Conservation (phyloP, 2,113 vertebrate species). For the Morone chrysops region DNA sequence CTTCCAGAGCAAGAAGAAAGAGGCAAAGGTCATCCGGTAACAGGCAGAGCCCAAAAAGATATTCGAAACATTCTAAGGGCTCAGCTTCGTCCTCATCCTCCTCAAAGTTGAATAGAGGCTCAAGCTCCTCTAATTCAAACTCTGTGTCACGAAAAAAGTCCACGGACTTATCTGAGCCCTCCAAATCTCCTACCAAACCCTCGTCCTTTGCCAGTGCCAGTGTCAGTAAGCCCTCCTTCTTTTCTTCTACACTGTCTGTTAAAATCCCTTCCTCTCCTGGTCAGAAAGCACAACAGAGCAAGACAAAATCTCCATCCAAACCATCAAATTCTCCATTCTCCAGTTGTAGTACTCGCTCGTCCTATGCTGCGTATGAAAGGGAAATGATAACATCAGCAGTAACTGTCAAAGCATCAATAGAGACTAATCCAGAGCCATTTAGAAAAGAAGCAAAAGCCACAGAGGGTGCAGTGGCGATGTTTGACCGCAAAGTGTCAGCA, state of each 20-base stretch:
- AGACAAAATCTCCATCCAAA: slow-evolving; percentile 10
- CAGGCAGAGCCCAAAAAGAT: slow-evolving; percentile 12
- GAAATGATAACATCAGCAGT: neutral
- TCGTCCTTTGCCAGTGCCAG: neutral
- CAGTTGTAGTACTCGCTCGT: neutral
- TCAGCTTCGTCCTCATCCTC: slow-evolving; percentile 10
- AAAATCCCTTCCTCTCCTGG: slow-evolving; percentile 13
- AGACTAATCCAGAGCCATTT: neutral
- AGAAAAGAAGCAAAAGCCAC: neutral
- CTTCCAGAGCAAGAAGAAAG: neutral
- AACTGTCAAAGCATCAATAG: neutral
- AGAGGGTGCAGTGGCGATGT: neutral
- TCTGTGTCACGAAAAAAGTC: slow-evolving; percentile 20
- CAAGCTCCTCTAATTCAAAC: neutral
- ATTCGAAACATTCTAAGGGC: neutral
- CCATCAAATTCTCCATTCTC: neutral
- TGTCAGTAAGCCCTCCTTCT: neutral
- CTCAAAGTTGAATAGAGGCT: neutral
- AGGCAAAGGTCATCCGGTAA: neutral
- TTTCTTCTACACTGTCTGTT: neutral
- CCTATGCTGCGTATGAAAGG: neutral
- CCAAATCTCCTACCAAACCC: slow-evolving; percentile 11
- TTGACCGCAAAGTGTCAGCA: slow-evolving; percentile 48
- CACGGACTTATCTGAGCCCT: slow-evolving; percentile 3
- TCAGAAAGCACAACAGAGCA: slow-evolving; percentile 21